Evolutionary conservation across 2,113 vertebrate species (phyloP).

Genomic region (Eonycteris spelaea): DNA sequence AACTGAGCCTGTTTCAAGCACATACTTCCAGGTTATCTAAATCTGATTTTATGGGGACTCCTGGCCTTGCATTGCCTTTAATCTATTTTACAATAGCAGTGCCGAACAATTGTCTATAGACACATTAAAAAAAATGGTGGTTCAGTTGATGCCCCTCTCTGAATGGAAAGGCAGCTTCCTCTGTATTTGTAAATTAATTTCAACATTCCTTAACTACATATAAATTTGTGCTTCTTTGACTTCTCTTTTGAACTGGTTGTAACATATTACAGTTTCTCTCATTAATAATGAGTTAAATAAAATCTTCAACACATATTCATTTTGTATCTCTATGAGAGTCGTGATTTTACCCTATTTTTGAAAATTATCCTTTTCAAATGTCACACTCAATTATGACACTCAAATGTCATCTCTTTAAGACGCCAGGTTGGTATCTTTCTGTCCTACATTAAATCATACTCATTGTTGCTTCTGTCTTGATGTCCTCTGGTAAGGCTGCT

Average conservation of each 20-base stretch:
- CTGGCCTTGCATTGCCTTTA: neutral
- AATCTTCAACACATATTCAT: neutral
- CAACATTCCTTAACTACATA: neutral
- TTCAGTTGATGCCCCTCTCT: neutral
- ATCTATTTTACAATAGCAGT: neutral
- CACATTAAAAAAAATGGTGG: neutral
- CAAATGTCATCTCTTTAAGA: neutral
- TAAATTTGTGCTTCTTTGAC: neutral
- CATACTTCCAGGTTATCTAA: neutral
- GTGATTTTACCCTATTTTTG: neutral
- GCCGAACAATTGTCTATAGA: neutral
- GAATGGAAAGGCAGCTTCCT: neutral
- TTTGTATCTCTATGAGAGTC: neutral
- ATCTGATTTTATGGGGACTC: neutral
- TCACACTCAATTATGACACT: neutral
- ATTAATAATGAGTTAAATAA: neutral
- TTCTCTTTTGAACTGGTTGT: neutral
- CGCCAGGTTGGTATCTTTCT: neutral
- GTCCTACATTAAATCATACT: neutral
- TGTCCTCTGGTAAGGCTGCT: neutral
- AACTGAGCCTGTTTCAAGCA: neutral
- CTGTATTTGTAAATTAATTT: neutral
- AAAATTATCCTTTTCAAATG: conserved; percentile 29
- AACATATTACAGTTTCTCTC: neutral
- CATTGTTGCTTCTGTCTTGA: neutral